Conservation (phyloP, 2,888 invertebrate species). For the Monoplex corrugatus region DNA sequence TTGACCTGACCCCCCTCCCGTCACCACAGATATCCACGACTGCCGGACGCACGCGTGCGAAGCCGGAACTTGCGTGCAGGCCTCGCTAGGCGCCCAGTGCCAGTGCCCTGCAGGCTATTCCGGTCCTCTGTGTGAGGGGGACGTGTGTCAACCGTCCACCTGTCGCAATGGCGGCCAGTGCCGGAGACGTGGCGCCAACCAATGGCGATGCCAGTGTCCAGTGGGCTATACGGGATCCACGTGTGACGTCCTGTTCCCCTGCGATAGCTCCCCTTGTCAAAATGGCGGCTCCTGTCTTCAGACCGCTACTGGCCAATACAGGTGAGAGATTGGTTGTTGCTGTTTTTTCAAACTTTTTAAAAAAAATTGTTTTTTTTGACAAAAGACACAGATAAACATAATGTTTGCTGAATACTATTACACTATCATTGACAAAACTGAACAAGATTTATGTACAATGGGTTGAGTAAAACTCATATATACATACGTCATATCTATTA, state of each 20-base stretch:
- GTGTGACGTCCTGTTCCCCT: slow-evolving; percentile 42
- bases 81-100: slow-evolving; percentile 61
- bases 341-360: too few species aligned
- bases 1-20: background rate
- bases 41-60: slow-evolving; percentile 57
- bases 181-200: slow-evolving; percentile 53
- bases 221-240: slow-evolving; percentile 35
- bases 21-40: slow-evolving; percentile 31
- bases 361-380: too few species aligned
- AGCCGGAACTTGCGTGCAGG: slow-evolving; percentile 68
- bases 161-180: slow-evolving; percentile 69
- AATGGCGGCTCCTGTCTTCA: slow-evolving; percentile 47
- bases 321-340: background rate
- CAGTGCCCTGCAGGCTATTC: slow-evolving; percentile 63
- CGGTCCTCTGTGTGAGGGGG: slow-evolving; percentile 61
- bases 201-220: slow-evolving; percentile 50
- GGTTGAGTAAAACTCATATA: too few species aligned
- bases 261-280: slow-evolving; percentile 38
- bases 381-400: too few species aligned
- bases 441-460: too few species aligned
- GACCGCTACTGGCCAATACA: slow-evolving; percentile 33
- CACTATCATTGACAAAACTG: too few species aligned
- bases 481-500: too few species aligned
- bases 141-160: slow-evolving; percentile 60
- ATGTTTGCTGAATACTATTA: too few species aligned